Conservation (phyloP, 92 coral and sea anemone species). For the Palythoa grandis region DNA sequence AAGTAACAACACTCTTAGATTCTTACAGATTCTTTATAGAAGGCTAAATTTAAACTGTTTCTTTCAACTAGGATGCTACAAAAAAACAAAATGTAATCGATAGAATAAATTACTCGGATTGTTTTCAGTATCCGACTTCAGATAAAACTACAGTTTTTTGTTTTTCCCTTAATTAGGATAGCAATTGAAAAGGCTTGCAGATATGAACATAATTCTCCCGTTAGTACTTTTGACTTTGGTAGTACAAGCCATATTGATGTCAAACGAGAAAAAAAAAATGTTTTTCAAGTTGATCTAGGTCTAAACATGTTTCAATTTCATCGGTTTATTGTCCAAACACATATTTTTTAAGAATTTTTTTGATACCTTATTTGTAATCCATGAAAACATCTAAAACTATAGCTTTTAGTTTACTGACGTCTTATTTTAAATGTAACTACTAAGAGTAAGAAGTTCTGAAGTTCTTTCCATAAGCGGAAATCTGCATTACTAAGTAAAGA, state of each 20-base stretch:
- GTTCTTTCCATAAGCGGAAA: background rate
- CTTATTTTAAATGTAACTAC: too few species aligned
- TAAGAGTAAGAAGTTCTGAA: background rate
- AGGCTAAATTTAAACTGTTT: background rate
- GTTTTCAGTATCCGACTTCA: background rate
- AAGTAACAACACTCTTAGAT: background rate
- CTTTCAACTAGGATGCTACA: slow-evolving; percentile 1
- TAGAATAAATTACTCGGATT: background rate
- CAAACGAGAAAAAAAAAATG: background rate
- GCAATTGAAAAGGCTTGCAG: too few species aligned
- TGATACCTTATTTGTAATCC: background rate
- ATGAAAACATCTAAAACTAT: too few species aligned
- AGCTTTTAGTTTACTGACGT: background rate
- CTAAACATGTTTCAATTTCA: background rate
- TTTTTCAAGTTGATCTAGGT: background rate
- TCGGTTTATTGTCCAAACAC: background rate
- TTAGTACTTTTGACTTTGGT: background rate
- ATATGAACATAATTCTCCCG: background rate
- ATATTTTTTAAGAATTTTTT: background rate
- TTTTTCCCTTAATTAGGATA: too few species aligned
- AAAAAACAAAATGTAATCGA: background rate
- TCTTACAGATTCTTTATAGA: background rate
- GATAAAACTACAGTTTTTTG: too few species aligned
- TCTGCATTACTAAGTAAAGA: background rate
- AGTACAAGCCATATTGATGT: background rate